Evolutionary conservation across 2,113 vertebrate genomes (phyloP).

Genomic region (Thamnophis sirtalis): DNA sequence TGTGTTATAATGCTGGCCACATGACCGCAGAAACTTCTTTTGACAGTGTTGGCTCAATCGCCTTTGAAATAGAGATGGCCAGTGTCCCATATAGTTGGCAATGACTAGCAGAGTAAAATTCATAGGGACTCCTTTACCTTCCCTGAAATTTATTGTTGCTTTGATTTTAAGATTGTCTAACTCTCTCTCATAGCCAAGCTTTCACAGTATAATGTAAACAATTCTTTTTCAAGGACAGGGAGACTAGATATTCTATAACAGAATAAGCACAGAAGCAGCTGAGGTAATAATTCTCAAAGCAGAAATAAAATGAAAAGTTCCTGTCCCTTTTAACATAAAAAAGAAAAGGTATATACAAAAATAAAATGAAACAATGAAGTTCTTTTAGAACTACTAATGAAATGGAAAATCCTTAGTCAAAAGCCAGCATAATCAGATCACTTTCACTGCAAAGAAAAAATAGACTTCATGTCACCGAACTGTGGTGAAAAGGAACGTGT

Average conservation of each 20-base stretch:
- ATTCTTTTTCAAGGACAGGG: not conserved
- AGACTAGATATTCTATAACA: not conserved
- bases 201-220: not conserved
- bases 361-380: not conserved
- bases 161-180: not conserved
- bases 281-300: not conserved
- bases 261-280: not conserved
- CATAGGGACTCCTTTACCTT: not conserved
- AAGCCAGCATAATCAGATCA: not conserved
- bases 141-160: not conserved
- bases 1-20: not conserved
- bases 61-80: not conserved
- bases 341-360: not conserved
- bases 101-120: not conserved
- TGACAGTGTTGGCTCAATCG: not conserved
- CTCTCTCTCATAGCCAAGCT: not conserved
- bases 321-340: not conserved
- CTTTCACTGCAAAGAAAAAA: not conserved
- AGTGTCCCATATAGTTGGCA: not conserved
- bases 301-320: not conserved
- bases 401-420: not conserved
- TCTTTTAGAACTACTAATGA: not conserved
- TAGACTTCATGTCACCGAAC: not conserved
- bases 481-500: not conserved
- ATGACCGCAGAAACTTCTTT: not conserved